A percentile compares a stretch with the other conserved stretches of the same genome.
Conservation (phyloP, 2,797 vertebrate species). For the Enteromius unitaeniatus region DNA sequence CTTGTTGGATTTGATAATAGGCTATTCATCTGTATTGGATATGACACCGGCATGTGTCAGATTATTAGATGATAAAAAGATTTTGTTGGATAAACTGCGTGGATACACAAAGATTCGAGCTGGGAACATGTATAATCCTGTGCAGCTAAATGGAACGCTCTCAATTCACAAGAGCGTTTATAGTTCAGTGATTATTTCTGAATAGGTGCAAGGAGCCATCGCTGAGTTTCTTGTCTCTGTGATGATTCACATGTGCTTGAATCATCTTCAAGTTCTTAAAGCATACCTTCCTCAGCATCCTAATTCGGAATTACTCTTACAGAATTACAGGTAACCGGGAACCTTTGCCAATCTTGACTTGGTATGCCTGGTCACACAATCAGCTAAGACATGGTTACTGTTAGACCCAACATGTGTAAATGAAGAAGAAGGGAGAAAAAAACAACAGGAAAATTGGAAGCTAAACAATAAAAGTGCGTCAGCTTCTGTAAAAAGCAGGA, state of each 20-base stretch:
- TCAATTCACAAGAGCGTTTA: neutral
- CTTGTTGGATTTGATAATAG: neutral
- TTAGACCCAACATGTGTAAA: neutral
- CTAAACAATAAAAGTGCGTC: slow-evolving; percentile 10
- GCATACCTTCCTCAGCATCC: neutral
- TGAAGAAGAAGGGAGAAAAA: neutral
- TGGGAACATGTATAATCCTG: neutral
- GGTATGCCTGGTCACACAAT: neutral
- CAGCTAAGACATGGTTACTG: neutral
- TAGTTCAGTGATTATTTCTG: neutral
- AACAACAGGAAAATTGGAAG: neutral
- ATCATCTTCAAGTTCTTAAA: neutral
- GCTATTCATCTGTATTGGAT: neutral
- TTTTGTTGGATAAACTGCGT: slow-evolving; percentile 5
- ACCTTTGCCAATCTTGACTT: neutral
- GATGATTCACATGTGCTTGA: neutral
- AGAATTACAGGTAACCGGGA: neutral
- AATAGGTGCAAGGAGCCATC: neutral
- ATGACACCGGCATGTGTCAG: neutral
- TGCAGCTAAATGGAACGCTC: neutral
- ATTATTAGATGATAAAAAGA: neutral
- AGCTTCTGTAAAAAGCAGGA: neutral
- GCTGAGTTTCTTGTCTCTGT: neutral
- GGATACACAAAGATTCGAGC: neutral
- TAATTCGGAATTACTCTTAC: neutral